Base-by-base conservation (phyloP, 2,888 invertebrate species). In the Koerneria pararmatus region DNA sequence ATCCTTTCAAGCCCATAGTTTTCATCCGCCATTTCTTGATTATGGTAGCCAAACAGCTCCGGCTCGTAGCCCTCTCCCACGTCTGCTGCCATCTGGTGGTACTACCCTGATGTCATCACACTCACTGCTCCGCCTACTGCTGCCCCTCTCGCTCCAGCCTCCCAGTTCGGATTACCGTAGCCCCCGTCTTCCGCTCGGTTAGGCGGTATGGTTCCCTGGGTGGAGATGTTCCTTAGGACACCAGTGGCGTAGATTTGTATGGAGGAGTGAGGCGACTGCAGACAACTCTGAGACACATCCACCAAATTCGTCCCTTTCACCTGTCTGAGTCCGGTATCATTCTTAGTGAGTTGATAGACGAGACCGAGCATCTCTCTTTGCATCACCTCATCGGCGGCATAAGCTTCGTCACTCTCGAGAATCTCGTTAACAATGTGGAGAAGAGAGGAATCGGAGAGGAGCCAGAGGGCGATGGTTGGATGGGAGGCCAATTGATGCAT, bases 401-500 rank as follows among this genome's bases (percentile, higher is more conserved):
- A 31, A 1, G 46, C 56, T 22, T 64, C 64, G 15, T 54, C 56
- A 24, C 41, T 54, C 54, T 54, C 56, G 19, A 64, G 64, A 2
- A 64, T 41, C 64, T 64, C 64, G 46, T 34, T 64, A 56, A 64
- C 48, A 27, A 54, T 22, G n/a, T 29, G 64, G 0, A 64, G 27
- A 11, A 64, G 56, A 15, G 54, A 5, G 1, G 4, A 32, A 1
- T 64, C 56, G 1, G 53, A 29, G 29, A 32, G 27, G 15, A 64
- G n/a, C 8, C 63, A 35, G 37, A 65, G 49, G 6, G 76, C 74
- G 27, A 74, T 65, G 11, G 41, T 56, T 24, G 64, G 64, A 46
- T 98, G 97, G 63, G 94, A 87, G 0, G 95, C 95, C 71, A 98
- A 88, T 83, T 97, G 95, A 84, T 99, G 97, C 70, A 98, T 88